phyloP scores from a whole-genome alignment of 1,140 invertebrate genomes.

The Sycobia sp. region DNA sequence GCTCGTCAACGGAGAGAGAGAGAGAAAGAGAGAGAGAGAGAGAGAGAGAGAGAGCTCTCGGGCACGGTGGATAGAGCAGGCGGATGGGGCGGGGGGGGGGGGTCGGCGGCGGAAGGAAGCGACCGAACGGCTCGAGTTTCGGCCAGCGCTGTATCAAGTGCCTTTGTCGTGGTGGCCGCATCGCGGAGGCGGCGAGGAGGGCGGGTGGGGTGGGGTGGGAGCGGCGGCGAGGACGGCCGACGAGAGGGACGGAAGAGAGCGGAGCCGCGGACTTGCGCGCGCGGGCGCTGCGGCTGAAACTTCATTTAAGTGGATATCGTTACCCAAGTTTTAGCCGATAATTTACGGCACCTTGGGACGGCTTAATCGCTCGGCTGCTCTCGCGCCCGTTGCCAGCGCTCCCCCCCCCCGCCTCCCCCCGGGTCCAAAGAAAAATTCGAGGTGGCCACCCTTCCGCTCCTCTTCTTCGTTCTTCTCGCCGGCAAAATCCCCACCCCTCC shows the following conservation, averaged over 20 bases:
- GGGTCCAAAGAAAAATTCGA: no score
- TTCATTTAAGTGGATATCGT: slow-evolving; percentile 56
- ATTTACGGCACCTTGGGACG: slow-evolving; percentile 36
- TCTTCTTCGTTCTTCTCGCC: no score
- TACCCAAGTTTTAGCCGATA: slow-evolving; percentile 45
- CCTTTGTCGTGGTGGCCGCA: slow-evolving; percentile 11
- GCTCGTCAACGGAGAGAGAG: no score
- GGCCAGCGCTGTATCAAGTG: slow-evolving; percentile 7
- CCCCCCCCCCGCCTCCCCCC: background rate
- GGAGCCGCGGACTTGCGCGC: background rate
- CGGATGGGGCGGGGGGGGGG: background rate
- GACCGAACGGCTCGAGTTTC: background rate
- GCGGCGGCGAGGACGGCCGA: background rate
- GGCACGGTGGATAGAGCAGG: no score
- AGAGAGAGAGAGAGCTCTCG: no score
- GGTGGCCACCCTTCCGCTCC: no score
- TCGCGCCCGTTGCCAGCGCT: background rate
- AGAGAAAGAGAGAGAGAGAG: no score
- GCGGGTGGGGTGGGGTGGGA: background rate
- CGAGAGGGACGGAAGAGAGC: background rate
- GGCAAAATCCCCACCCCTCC: no score
- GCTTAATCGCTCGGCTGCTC: slow-evolving; percentile 7
- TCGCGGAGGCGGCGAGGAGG: background rate
- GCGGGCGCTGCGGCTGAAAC: slow-evolving; percentile 42
- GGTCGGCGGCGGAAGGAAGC: background rate